Conservation (phyloP, 2,797 vertebrate genomes). For the Numenius phaeopus region DNA sequence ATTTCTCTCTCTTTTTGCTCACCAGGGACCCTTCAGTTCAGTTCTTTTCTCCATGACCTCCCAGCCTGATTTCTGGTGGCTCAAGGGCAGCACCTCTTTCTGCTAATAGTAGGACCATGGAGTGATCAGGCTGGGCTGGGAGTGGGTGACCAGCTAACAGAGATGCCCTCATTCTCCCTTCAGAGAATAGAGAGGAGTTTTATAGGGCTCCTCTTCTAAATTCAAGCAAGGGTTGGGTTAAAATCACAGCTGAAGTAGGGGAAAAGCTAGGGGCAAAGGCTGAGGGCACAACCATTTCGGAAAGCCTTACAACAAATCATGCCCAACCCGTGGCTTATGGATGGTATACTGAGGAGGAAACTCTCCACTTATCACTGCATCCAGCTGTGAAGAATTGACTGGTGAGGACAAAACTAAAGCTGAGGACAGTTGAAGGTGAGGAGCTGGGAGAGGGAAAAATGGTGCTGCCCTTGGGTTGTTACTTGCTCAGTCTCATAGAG, state of each 20-base stretch:
- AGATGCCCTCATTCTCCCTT: slow-evolving; percentile 42
- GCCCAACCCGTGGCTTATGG: background rate
- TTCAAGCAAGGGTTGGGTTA: background rate
- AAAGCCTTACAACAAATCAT: background rate
- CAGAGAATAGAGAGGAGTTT: background rate
- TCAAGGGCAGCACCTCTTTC: slow-evolving; percentile 88
- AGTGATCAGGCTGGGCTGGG: slow-evolving; percentile 58
- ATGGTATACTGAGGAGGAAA: background rate
- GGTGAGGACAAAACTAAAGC: background rate
- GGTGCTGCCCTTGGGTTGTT: background rate
- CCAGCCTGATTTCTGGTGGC: slow-evolving; percentile 93
- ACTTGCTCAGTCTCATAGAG: background rate
- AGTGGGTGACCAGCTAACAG: slow-evolving; percentile 62
- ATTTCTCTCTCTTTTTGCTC: slow-evolving; percentile 62
- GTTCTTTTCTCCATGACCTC: slow-evolving; percentile 89
- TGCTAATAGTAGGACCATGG: slow-evolving; percentile 85
- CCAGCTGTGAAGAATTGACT: background rate
- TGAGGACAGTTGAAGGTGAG: background rate
- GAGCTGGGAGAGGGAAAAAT: background rate
- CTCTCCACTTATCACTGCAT: background rate
- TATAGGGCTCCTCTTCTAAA: background rate
- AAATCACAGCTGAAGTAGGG: background rate
- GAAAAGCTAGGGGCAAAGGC: background rate
- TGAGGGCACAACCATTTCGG: background rate
- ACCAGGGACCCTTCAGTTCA: slow-evolving; percentile 86